Evolutionary conservation across 2,888 invertebrate species (phyloP).

Genomic region (Epinotia brunnichana): DNA sequence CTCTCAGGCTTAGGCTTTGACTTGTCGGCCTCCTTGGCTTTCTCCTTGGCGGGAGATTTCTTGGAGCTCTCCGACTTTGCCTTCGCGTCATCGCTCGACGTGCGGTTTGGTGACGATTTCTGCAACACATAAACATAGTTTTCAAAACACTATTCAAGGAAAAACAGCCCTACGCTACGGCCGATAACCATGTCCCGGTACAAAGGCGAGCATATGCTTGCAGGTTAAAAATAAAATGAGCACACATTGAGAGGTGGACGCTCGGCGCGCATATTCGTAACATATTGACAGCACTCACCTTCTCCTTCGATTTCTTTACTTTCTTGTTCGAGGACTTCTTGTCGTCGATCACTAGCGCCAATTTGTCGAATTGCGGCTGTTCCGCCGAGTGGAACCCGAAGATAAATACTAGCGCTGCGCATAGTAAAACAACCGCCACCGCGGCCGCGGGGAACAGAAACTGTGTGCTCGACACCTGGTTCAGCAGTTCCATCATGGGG

Average conservation of each 20-base stretch:
- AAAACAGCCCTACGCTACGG: slow-evolving; percentile 35
- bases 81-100: slow-evolving; percentile 82
- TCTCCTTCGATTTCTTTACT: slow-evolving; percentile 86
- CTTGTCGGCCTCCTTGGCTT: slow-evolving; percentile 78
- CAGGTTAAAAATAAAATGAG: slow-evolving; percentile 82
- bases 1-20: slow-evolving; percentile 74
- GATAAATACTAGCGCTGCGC: slow-evolving; percentile 89
- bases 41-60: slow-evolving; percentile 83
- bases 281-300: slow-evolving; percentile 80
- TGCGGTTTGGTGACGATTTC: slow-evolving; percentile 86
- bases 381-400: slow-evolving; percentile 91
- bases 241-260: slow-evolving; percentile 54
- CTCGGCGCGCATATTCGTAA: slow-evolving; percentile 46
- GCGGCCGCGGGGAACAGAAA: slow-evolving; percentile 83
- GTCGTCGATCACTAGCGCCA: slow-evolving; percentile 85
- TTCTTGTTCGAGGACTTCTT: slow-evolving; percentile 87
- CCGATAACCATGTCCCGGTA: slow-evolving; percentile 57
- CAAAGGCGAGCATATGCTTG: slow-evolving; percentile 68
- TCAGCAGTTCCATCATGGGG: slow-evolving; percentile 84
- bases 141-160: slow-evolving; percentile 7
- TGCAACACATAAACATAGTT: slow-evolving; percentile 58
- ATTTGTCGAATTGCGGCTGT: slow-evolving; percentile 91
- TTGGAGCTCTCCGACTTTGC: slow-evolving; percentile 84
- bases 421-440: slow-evolving; percentile 87
- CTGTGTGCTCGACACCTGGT: slow-evolving; percentile 83